These are phyloP conservation scores for Copidosoma aretas DNA, from an alignment of 2,888 invertebrate species.

Conservation along the genomic window DNA sequence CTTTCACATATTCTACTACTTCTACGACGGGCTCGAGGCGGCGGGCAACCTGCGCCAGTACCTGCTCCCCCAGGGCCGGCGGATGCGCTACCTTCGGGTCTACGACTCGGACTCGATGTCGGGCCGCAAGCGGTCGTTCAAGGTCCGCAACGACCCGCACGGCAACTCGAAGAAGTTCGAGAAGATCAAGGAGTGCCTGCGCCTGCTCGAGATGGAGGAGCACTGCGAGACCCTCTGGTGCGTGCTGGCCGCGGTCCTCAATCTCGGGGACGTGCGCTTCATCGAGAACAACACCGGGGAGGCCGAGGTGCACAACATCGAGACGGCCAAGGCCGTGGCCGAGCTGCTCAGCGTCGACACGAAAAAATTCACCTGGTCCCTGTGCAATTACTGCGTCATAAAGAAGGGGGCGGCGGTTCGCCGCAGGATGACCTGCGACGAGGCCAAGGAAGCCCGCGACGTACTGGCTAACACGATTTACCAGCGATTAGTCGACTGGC, in stretches of 20 bases:
- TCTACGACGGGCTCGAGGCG: slow-evolving; percentile 82
- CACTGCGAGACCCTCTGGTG: slow-evolving; percentile 76
- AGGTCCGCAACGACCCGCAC: slow-evolving; percentile 71
- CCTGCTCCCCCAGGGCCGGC: slow-evolving; percentile 71
- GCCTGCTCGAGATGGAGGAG: slow-evolving; percentile 75
- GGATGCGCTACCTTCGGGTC: slow-evolving; percentile 78
- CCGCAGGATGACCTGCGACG: slow-evolving; percentile 75
- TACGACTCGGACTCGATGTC: slow-evolving; percentile 65
- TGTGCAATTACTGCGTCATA: slow-evolving; percentile 85
- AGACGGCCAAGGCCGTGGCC: slow-evolving; percentile 74
- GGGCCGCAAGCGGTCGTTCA: slow-evolving; percentile 65
- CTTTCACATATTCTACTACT: slow-evolving; percentile 88
- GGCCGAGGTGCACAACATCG: slow-evolving; percentile 77
- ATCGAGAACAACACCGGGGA: slow-evolving; percentile 70
- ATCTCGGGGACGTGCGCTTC: slow-evolving; percentile 82
- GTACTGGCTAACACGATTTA: slow-evolving; percentile 86
- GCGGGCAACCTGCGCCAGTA: slow-evolving; percentile 73
- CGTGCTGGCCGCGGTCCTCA: slow-evolving; percentile 76
- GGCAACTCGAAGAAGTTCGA: slow-evolving; percentile 72
- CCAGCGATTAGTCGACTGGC: slow-evolving; percentile 85
- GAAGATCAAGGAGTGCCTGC: slow-evolving; percentile 70
- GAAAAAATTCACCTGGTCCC: slow-evolving; percentile 83
- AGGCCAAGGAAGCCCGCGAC: slow-evolving; percentile 84
- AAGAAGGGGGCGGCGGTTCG: slow-evolving; percentile 75
- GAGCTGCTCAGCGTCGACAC: slow-evolving; percentile 78